Conservation (phyloP, 2,888 invertebrate genomes). For the Platypus cylindrus region DNA sequence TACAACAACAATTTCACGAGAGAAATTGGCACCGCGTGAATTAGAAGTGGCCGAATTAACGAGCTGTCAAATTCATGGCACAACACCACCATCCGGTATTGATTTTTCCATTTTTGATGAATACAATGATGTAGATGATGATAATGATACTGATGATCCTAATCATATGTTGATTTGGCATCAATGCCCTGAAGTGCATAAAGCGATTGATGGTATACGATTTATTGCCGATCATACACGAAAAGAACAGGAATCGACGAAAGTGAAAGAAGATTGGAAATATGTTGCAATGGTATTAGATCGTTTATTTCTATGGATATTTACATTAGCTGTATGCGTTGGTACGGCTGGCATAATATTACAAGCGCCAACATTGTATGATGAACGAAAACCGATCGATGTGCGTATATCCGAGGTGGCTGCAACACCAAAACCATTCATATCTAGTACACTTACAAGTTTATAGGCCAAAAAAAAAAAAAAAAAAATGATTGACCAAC, state of each 20-base stretch:
- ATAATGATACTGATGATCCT: constrained; percentile 36
- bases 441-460: no score
- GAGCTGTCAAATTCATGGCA: constrained; percentile 47
- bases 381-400: constrained; percentile 79
- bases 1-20: constrained; percentile 42
- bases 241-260: constrained; percentile 74
- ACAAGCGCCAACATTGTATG: constrained; percentile 89
- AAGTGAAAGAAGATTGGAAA: constrained; percentile 97
- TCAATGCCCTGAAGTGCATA: constrained; percentile 81
- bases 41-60: constrained; percentile 43
- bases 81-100: constrained; percentile 43
- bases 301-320: constrained; percentile 92
- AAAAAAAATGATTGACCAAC: no score
- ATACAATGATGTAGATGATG: constrained; percentile 30
- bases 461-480: no score
- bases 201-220: constrained; percentile 83
- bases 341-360: constrained; percentile 90
- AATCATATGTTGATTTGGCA: constrained; percentile 75
- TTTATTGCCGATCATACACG: constrained; percentile 89
- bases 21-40: constrained; percentile 43
- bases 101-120: constrained; percentile 35
- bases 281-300: constrained; percentile 97
- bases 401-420: constrained; percentile 81
- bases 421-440: constrained; percentile 73
- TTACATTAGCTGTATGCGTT: constrained; percentile 87